A percentile compares a stretch with the other conserved stretches of the same genome.
These are phyloP conservation scores for Pipistrellus pygmaeus DNA, from an alignment of 2,797 vertebrate genomes.

Conservation along the genomic window DNA sequence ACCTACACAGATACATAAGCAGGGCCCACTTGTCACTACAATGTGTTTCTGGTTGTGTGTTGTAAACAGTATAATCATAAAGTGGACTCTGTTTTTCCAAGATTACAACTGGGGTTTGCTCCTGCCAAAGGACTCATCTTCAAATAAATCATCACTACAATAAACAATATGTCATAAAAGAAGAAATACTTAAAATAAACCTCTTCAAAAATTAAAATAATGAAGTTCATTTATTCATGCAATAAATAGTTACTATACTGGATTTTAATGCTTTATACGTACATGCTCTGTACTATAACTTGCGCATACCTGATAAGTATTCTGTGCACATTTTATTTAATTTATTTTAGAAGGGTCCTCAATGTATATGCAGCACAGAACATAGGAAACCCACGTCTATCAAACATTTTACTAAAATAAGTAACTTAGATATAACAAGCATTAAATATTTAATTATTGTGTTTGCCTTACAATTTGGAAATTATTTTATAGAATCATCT, in stretches of 20 bases:
- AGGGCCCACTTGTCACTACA: neutral
- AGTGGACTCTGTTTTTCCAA: conserved; percentile 47
- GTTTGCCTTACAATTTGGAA: conserved; percentile 56
- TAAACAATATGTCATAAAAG: conserved; percentile 12
- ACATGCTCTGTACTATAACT: conserved; percentile 22
- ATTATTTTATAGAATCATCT: conserved; percentile 39
- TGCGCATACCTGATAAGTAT: conserved; percentile 7
- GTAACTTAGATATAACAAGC: conserved; percentile 9
- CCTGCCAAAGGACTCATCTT: conserved; percentile 9
- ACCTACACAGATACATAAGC: conserved; percentile 22
- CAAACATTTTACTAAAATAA: conserved; percentile 61
- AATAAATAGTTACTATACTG: conserved; percentile 40
- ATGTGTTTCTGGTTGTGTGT: conserved; percentile 41
- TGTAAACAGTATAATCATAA: conserved; percentile 46
- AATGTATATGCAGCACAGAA: neutral
- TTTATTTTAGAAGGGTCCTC: conserved; percentile 15
- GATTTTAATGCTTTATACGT: neutral
- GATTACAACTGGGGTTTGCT: neutral
- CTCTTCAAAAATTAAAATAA: conserved; percentile 54
- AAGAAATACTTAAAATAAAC: conserved; percentile 56
- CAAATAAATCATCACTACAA: conserved; percentile 52
- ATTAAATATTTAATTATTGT: conserved; percentile 41
- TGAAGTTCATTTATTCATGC: conserved; percentile 41
- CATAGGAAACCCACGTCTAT: conserved; percentile 59
- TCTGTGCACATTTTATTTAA: neutral